Evolutionary conservation across 2,797 vertebrate genomes (phyloP).

Genomic region (Australoheros facetus): DNA sequence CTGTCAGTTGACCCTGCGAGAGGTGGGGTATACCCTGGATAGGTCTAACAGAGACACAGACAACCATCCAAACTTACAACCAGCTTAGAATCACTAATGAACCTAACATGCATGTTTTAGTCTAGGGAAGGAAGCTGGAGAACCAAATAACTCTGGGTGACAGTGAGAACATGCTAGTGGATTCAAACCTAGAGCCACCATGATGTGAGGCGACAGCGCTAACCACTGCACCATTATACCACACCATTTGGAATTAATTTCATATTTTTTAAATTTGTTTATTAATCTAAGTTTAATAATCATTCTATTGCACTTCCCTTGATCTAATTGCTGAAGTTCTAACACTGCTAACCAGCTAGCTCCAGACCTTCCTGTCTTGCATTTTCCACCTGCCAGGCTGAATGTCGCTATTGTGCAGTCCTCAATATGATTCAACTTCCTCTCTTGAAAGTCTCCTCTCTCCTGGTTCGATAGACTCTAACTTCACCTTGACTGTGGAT

Average conservation of each 20-base stretch:
- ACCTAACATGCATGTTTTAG: no score
- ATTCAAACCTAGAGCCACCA: no score
- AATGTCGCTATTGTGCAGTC: not conserved
- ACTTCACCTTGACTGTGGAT: not conserved
- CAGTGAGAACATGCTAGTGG: not conserved
- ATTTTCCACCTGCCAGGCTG: not conserved
- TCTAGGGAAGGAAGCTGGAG: no score
- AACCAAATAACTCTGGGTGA: no score
- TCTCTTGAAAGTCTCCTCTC: not conserved
- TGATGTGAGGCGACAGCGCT: not conserved
- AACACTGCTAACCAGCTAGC: not conserved
- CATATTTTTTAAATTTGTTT: not conserved
- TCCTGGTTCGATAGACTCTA: not conserved
- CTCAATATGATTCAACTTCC: not conserved
- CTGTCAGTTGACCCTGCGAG: no score
- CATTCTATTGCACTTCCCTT: not conserved
- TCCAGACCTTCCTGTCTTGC: not conserved
- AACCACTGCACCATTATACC: no score
- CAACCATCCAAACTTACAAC: no score
- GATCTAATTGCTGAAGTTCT: not conserved
- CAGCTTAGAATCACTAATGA: no score
- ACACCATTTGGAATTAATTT: no score
- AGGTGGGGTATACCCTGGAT: no score
- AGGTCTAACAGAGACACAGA: no score
- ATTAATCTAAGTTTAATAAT: not conserved